A percentile compares a stretch with the other conserved stretches of the same genome.
These are phyloP conservation scores for Paramormyrops kingsleyae DNA, from an alignment of 2,113 vertebrate species.

Conservation along the genomic window DNA sequence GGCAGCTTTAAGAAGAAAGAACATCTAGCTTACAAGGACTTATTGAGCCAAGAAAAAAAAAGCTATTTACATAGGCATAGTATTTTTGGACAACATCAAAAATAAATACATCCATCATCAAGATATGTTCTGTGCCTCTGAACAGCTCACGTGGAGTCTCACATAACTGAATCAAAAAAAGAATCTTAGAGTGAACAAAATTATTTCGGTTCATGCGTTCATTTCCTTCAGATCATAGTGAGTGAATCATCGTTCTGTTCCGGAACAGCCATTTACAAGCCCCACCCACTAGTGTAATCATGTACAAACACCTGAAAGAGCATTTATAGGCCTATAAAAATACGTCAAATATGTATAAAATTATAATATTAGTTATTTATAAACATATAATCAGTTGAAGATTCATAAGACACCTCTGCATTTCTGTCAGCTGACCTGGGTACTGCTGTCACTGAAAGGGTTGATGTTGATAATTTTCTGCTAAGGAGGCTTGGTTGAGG, in stretches of 20 bases:
- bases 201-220: background rate
- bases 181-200: background rate
- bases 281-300: background rate
- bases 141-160: background rate
- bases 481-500: background rate
- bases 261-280: background rate
- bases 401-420: background rate
- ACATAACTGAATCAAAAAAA: background rate
- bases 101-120: background rate
- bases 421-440: background rate
- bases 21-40: background rate
- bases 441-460: background rate
- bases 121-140: background rate
- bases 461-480: background rate
- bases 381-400: background rate
- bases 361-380: background rate
- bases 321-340: background rate
- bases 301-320: background rate
- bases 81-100: background rate
- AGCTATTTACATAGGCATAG: background rate
- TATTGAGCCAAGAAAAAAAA: background rate
- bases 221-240: background rate
- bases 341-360: background rate
- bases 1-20: background rate
- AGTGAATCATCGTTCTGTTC: background rate